Evolutionary conservation across 2,888 invertebrate genomes (phyloP).

Genomic region (Poecilobothrus nobilitatus): DNA sequence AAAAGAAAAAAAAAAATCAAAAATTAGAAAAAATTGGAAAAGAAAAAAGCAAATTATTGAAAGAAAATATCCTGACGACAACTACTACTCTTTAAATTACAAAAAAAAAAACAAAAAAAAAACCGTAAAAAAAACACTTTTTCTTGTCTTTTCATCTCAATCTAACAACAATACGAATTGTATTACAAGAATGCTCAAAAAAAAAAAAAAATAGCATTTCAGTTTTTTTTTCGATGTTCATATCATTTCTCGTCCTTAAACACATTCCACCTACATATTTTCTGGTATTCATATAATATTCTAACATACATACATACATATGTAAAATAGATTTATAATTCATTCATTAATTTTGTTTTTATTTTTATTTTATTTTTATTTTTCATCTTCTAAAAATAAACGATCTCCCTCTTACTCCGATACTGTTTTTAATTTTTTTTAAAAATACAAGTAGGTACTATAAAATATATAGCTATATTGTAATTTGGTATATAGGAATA

Average conservation of each 20-base stretch:
- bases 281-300: no score
- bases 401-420: background rate
- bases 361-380: no score
- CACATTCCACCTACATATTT: background rate
- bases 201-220: no score
- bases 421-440: background rate
- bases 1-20: background rate
- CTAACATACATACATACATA: no score
- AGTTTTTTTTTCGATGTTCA: background rate
- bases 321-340: no score
- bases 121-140: background rate
- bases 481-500: background rate
- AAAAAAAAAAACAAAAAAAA: no score
- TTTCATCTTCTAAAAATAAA: background rate
- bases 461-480: no score
- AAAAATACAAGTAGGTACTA: no score
- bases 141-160: background rate
- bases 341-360: no score
- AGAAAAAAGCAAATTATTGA: background rate
- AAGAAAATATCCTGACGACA: slow-evolving; percentile 4
- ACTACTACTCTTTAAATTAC: background rate
- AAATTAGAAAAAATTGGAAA: no score
- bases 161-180: background rate
- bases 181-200: background rate
- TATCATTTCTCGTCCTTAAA: background rate